Base-by-base conservation (phyloP, 2,113 vertebrate species). In the Perccottus glenii region DNA sequence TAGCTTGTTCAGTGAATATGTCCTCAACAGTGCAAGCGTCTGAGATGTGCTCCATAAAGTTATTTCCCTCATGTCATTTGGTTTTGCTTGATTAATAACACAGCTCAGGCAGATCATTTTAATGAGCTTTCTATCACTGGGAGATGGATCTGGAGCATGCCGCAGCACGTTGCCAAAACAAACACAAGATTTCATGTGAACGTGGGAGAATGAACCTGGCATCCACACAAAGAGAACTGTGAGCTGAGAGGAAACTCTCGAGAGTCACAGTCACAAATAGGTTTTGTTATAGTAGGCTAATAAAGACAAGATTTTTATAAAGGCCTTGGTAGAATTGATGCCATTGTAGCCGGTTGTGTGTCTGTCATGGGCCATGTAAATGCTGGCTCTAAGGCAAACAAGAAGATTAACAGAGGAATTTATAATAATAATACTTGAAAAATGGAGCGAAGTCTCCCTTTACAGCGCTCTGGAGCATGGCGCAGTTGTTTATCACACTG, bases 401-500 rank as follows among this genome's bases (percentile, higher is more conserved):
- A 16, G 57, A 76, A 72, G 81, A 86, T 86, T 78, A 88, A 75
- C 67, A 46, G 72, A 79, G 72, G 60, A 85, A 85, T 63, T 77
- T 84, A 80, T 75, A 70, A 81, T 73, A 77, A 82, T 74, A 77
- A 78, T 78, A 64, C 63, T 79, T 79, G 69, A 77, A 80, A 88
- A 85, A 85, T 83, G 76, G 75, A 84, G 73, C 73, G 80, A 73
- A 73, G 75, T 67, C 63, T 77, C 58, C 78, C 73, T 82, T 75
- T 70, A 66, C 78, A 73, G 73, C 78, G 63, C 70, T 84, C 61
- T 70, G 62, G 64, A 83, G 67, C 64, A 68, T 71, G 67, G 16
- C 62, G 11, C 67, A 71, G 77, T 83, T 88, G 86, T 86, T 90
- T 86, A 85, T 87, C 85, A 84, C 82, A 83, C 57, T 62, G 77